Percentiles rank a stretch among this genome's conserved stretches.
phyloP scores from a whole-genome alignment of 1,140 invertebrate genomes.

The Drosophila bocqueti region DNA sequence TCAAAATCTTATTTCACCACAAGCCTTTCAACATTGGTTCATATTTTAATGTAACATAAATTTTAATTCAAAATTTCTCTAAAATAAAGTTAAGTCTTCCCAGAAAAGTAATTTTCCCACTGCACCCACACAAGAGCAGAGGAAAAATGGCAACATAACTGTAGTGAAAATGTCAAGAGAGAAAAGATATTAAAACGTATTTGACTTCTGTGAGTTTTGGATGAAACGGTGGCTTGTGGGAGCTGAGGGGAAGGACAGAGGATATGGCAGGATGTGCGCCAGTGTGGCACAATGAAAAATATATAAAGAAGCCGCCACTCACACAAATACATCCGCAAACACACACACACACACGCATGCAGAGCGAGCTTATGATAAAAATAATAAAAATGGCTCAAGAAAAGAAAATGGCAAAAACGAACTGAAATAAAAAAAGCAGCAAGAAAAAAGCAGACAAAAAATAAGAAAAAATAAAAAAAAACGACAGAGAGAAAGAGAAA shows the following conservation, averaged over 20 bases:
- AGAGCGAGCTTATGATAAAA: constrained; percentile 74
- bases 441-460: constrained; percentile 51
- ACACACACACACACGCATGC: constrained; percentile 21
- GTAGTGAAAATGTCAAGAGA: constrained; percentile 83
- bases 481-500: constrained; percentile 43
- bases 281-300: constrained; percentile 83
- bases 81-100: background rate
- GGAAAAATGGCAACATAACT: constrained; percentile 81
- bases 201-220: constrained; percentile 81
- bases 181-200: constrained; percentile 84
- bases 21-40: background rate
- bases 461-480: constrained; percentile 35
- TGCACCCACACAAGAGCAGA: constrained; percentile 28
- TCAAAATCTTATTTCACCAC: background rate
- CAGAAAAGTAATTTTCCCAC: background rate
- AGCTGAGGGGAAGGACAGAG: background rate
- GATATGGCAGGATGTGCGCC: constrained; percentile 64
- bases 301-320: constrained; percentile 75
- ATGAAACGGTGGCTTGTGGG: constrained; percentile 25
- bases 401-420: constrained; percentile 71
- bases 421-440: constrained; percentile 54
- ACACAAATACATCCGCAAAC: constrained; percentile 46
- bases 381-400: constrained; percentile 83
- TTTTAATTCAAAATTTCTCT: background rate
- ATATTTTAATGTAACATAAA: background rate